These are phyloP conservation scores for Rambutsinella grinnellia DNA, from an alignment of 2,888 invertebrate species.

Conservation along the genomic window DNA sequence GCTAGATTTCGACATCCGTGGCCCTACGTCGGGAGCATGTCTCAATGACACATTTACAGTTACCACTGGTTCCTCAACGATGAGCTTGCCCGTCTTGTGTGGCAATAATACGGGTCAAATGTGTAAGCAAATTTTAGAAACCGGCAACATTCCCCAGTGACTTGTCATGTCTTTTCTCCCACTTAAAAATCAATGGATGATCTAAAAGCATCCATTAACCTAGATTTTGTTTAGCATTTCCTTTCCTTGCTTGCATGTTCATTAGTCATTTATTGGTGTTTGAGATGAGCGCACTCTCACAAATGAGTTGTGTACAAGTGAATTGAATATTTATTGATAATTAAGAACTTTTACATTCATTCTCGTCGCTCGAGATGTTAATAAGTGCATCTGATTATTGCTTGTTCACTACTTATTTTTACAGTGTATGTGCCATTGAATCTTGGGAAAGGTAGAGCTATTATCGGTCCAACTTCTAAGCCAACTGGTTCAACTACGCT, in stretches of 20 bases:
- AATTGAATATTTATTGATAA: not conserved
- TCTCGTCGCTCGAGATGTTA: not conserved
- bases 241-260: not conserved
- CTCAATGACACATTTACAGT: conserved; percentile 79
- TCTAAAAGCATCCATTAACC: conserved; percentile 37
- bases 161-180: conserved; percentile 14
- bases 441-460: no score
- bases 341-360: conserved; percentile 18
- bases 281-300: not conserved
- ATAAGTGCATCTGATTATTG: no score
- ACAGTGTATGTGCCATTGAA: conserved; percentile 39
- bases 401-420: no score
- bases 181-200: no score
- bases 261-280: not conserved
- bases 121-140: conserved; percentile 68
- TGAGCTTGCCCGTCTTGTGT: conserved; percentile 76
- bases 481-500: conserved; percentile 49
- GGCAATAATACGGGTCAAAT: conserved; percentile 87
- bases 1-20: conserved; percentile 78
- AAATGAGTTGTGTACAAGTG: not conserved
- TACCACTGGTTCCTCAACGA: conserved; percentile 78
- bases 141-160: not conserved
- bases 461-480: no score
- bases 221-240: not conserved
- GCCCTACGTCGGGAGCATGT: conserved; percentile 82